Base-by-base conservation (phyloP, 2,888 invertebrate genomes). In the Acleris cristana region DNA sequence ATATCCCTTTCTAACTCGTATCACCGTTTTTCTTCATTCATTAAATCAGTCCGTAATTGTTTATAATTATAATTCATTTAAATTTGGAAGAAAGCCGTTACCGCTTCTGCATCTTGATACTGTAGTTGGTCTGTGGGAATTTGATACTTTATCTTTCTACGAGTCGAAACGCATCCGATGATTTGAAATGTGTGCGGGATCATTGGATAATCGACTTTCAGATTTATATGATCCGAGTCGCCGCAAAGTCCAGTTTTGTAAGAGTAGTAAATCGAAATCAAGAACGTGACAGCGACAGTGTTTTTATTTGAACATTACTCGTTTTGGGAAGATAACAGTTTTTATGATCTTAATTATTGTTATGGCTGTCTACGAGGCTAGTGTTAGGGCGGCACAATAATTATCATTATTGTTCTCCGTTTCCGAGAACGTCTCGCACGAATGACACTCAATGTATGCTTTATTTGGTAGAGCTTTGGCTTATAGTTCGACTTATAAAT, bases 51-150 rank as follows among this genome's bases (percentile, higher is more conserved):
- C 79, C 77, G 83, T 90, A 90, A 92, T 91, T 90, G 87, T 88
- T 90, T 88, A 85, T 89, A 91, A 90, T 92, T 90, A 89, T 87
- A 86, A 87, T 90, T 90, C 85, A 89, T 90, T 90, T 84, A 81
- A 86, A 84, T 88, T 87, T 80, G 75, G 79, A 83, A 83, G 57
- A 83, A 76, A 79, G 77, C 75, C 76, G 82, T 83, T 80, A 79
- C 81, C 77, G 82, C 83, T 81, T 84, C 84, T 87, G 79, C 79
- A 77, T 84, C 85, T 80, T 83, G 83, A 82, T 85, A 80, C 77
- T 76, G 76, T 83, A 83, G 86, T 85, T 81, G 79, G 76, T 75
- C 76, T 85, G 82, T 85, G 87, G 86, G 87, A 89, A 87, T 86
- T 85, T 85, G 86, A 88, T 89, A 87, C 80, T 86, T 84, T 87